Evolutionary conservation across 1,140 invertebrate species (phyloP), one percentile per base, ranked within the genome.

Genomic region (Drosophila ohnishii): DNA sequence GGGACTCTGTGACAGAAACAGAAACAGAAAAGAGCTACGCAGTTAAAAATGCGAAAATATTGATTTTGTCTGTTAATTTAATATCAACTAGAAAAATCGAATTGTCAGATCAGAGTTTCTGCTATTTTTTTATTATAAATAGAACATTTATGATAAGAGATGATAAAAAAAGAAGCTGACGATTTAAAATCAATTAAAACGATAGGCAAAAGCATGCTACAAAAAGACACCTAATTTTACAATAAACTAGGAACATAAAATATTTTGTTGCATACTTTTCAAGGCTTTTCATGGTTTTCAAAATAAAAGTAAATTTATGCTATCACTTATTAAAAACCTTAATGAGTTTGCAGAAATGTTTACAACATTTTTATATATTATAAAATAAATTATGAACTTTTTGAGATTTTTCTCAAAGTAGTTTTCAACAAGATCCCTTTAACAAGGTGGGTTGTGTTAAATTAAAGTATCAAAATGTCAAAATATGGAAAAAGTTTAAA

Each of bases 41-140:
- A 35, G 50, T 35, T 35, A 9, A 14, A 53, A 34, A 14, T 51
- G 50, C 2, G 13, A 35, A 53, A 53, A 53, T 34, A 53, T 34
- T 22, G 11, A 53, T 22, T 35, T 35, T 22, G 16, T 34, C 14
- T 11, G 48, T 32, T 51, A 4, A 16, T 51, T 1, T 16, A 11
- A 50, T 50, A 30, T 50, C 1, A 16, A 32, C n/a, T 2, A 10
- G 9, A 2, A 50, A 50, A 30, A 50, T 16, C 25, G 0, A 48
- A 28, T 48, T n/a, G 5, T 22, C 19, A 5, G 19, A 22, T 22
- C 2, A 44, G 9, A 19, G 10, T 44, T 19, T 5, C 11, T 22
- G 0, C 1, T 7, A 0, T 22, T 13, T 45, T 45, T 22, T 45
- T 45, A 2, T 13, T 11, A 8, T 44, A 35, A 1, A 35, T 35